Evolutionary conservation across 2,888 invertebrate species (phyloP), one percentile per base, ranked within the genome.

Genomic region (Pandemis cinnamomeana): DNA sequence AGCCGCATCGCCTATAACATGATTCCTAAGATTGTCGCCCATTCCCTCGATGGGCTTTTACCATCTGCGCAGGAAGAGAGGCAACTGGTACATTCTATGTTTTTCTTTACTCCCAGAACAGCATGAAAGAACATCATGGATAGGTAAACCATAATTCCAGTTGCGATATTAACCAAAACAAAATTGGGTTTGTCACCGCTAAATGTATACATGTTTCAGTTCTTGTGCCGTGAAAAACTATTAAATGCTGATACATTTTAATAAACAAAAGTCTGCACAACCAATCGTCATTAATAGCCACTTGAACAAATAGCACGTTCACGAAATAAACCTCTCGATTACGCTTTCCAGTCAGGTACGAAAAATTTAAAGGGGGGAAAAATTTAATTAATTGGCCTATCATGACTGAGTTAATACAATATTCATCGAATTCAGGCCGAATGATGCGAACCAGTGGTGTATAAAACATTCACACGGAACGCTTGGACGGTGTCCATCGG

Each of bases 391-490:
- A 74, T 74, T 74, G 77, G 72, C 63, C 76, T 75, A 71, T 68
- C 75, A 77, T 77, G 67, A 75, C 78, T 79, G 79, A 83, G 78
- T 82, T 83, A 83, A 84, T 85, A 81, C 81, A 84, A 82, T 84
- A 84, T 85, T 87, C 83, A 83, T 71, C 76, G 80, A 79, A 80
- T 81, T 82, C 77, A 77, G 79, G 77, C 77, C 80, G 81, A 84
- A 82, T 81, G 81, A 86, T 82, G 80, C 76, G 77, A 80, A 71
- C 77, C 83, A 84, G 78, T 78, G 85, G 82, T 76, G 84, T 84
- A 85, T 85, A 80, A 85, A 86, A 84, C 82, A 82, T 84, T 81
- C 83, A 80, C 78, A 72, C 72, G 64, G 61, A 27, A 75, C 76
- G 78, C 74, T 75, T 77, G 82, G 77, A 77, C 74, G 79, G 75